A percentile compares a stretch with the other conserved stretches of the same genome.
Evolutionary conservation across 2,113 vertebrate genomes (phyloP).

Genomic region (Stigmatopora nigra): DNA sequence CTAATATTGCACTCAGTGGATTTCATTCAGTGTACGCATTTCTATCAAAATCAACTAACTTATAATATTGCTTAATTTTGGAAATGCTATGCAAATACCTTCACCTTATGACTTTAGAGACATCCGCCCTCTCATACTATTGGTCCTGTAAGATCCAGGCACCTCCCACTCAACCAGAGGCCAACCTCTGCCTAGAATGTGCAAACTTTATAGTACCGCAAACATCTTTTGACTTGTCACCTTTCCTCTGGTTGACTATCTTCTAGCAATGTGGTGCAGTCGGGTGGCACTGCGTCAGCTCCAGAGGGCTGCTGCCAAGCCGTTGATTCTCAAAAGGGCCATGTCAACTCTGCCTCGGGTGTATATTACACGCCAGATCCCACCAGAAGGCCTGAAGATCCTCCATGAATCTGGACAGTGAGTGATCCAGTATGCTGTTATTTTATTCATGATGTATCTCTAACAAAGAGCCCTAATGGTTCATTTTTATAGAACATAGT

Average conservation of each 20-base stretch:
- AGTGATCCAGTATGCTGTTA: conserved; percentile 29
- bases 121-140: conserved; percentile 53
- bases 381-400: conserved; percentile 68
- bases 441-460: background rate
- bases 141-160: conserved; percentile 39
- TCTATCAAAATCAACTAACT: background rate
- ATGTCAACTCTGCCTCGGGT: conserved; percentile 65
- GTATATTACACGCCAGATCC: conserved; percentile 72
- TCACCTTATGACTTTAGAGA: conserved; percentile 30
- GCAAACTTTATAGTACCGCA: conserved; percentile 37
- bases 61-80: background rate
- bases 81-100: background rate
- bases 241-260: conserved; percentile 12
- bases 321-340: conserved; percentile 32
- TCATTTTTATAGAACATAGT: background rate
- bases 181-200: conserved; percentile 29
- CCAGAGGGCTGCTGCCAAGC: conserved; percentile 41
- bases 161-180: conserved; percentile 51
- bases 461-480: background rate
- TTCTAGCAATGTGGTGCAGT: conserved; percentile 64
- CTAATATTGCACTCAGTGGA: background rate
- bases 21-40: background rate
- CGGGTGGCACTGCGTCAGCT: conserved; percentile 52
- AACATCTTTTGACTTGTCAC: conserved; percentile 2
- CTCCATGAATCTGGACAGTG: conserved; percentile 70